Base-by-base conservation (phyloP, 1,140 invertebrate genomes). In the Argopecten irradians region DNA sequence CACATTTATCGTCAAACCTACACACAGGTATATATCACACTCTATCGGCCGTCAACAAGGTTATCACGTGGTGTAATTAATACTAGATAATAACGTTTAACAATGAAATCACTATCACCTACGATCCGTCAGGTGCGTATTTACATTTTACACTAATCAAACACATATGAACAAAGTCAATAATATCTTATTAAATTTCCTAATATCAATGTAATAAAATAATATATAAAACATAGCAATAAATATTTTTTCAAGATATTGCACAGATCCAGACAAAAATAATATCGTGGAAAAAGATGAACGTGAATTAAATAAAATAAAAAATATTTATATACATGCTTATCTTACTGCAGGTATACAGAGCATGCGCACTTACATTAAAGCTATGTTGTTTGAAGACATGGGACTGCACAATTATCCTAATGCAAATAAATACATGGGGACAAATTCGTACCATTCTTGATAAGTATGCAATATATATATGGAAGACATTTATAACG, bases 211-310 rank as follows among this genome's bases (percentile, higher is more conserved):
- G 43, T 16, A 16, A 71, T 71, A 71, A 28, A 28, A 71, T 71
- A 28, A 28, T 71, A 71, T 16, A 28, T 71, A 28, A 71, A 71
- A 71, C 55, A 71, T 7, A 8, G 55, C 55, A 71, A 71, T 71
- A 71, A 71, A 71, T 71, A 28, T 28, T 0, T 71, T 5, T 71
- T 28, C 28, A 16, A 71, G 28, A 71, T 71, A 71, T 71, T 71
- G 55, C 55, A 71, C 55, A 71, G 55, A 71, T 71, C 55, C 55
- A 71, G 55, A 71, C n/a, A n/a, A n/a, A n/a, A n/a, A n/a, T n/a
- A 71, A 71, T 71, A 71, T 39, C 36, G 36, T 28, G 5, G 16
- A 71, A 11, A 55, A 55, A 55, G 43, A 71, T 71, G 55, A 71
- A 71, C 5, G n/a, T 28, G 55, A 71, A 28, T 71, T 28, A 71